Evolutionary conservation across 2,888 invertebrate species (phyloP).

Genomic region (Apotomis betuletana): DNA sequence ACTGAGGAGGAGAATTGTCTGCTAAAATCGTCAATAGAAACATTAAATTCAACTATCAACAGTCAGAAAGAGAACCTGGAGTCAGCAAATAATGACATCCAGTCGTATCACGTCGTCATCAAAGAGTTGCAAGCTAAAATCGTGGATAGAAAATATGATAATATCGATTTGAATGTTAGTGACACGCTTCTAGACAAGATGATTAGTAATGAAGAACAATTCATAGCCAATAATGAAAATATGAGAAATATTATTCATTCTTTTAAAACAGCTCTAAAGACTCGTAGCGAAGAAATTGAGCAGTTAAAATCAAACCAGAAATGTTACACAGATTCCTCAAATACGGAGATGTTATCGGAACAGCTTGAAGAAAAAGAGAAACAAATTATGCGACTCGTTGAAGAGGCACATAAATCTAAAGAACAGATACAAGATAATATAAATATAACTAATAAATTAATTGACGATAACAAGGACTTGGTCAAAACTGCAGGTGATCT

Average conservation of each 20-base stretch:
- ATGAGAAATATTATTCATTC: constrained; percentile 69
- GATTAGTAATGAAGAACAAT: constrained; percentile 67
- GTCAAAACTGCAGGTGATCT: constrained; percentile 50
- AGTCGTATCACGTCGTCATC: constrained; percentile 64
- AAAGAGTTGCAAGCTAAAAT: constrained; percentile 67
- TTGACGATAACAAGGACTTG: constrained; percentile 52
- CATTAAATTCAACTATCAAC: constrained; percentile 63
- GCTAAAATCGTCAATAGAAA: constrained; percentile 62
- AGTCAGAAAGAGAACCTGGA: constrained; percentile 61
- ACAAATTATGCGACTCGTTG: constrained; percentile 52
- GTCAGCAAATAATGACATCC: constrained; percentile 59
- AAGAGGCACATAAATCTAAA: constrained; percentile 53
- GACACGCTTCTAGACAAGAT: constrained; percentile 62
- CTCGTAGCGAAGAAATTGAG: constrained; percentile 62
- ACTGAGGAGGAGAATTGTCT: constrained; percentile 63
- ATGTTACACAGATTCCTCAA: constrained; percentile 40
- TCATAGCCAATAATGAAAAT: constrained; percentile 73
- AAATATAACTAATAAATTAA: constrained; percentile 53
- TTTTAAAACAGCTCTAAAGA: constrained; percentile 61
- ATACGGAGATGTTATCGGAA: constrained; percentile 46
- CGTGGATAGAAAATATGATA: constrained; percentile 53
- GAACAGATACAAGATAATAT: constrained; percentile 52
- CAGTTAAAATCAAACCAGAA: constrained; percentile 54
- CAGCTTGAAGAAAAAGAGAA: constrained; percentile 54
- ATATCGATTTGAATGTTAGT: constrained; percentile 51